These are phyloP conservation scores for Pterocles orientalis DNA, from an alignment of 2,113 vertebrate species.

Conservation along the genomic window DNA sequence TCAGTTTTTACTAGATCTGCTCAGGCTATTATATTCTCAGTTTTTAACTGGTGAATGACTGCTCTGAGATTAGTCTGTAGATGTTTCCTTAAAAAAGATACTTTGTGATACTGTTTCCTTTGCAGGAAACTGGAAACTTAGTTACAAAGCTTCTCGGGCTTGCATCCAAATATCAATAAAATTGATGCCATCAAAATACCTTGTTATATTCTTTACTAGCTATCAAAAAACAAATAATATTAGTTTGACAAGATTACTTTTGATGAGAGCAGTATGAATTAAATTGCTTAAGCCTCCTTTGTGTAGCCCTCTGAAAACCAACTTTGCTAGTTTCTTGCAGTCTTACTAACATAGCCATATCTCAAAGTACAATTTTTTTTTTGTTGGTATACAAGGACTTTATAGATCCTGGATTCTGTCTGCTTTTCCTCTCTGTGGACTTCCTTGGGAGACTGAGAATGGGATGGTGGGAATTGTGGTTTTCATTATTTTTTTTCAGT, in stretches of 20 bases:
- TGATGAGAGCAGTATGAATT: background rate
- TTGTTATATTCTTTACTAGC: background rate
- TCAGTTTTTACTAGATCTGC: background rate
- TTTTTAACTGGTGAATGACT: background rate
- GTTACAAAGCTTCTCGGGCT: background rate
- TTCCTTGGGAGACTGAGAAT: background rate
- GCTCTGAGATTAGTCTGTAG: background rate
- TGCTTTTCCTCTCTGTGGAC: background rate
- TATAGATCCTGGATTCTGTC: background rate
- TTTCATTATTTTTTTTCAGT: background rate
- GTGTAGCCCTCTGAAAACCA: background rate
- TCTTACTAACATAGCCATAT: background rate
- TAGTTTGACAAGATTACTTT: background rate
- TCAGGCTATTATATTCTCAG: background rate
- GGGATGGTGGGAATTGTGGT: background rate
- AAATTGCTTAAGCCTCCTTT: background rate
- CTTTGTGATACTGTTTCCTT: background rate
- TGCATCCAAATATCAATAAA: background rate
- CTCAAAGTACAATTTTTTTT: background rate
- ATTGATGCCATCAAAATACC: background rate
- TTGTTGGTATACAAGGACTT: background rate
- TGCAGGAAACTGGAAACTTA: background rate
- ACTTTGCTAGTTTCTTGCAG: background rate
- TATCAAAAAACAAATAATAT: background rate
- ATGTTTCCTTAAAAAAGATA: background rate